Evolutionary conservation across 2,113 vertebrate species (phyloP).

Genomic region (Colinus virginianus): DNA sequence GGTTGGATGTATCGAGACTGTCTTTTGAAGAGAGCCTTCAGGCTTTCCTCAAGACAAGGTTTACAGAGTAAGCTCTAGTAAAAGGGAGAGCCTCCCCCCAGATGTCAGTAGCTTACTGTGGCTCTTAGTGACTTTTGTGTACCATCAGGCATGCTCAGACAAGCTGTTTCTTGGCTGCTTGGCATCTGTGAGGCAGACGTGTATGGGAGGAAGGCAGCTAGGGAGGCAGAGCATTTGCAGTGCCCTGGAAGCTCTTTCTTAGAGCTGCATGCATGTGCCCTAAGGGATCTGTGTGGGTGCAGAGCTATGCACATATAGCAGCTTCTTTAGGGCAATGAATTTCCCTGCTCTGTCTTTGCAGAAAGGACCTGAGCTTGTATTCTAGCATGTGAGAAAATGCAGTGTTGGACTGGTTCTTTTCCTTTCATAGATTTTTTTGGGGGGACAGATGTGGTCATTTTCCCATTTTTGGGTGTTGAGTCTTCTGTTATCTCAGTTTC

Average conservation of each 20-base stretch:
- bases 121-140: slow-evolving; percentile 16
- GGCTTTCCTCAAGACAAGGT: slow-evolving; percentile 4
- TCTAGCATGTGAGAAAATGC: not conserved
- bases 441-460: not conserved
- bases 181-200: not conserved
- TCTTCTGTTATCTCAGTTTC: not conserved
- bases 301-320: not conserved
- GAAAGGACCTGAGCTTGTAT: not conserved
- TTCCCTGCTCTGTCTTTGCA: not conserved
- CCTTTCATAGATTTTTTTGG: not conserved
- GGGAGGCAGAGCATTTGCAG: accelerated
- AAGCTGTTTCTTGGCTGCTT: slow-evolving; percentile 43
- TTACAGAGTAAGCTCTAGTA: slow-evolving; percentile 16
- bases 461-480: not conserved
- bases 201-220: not conserved
- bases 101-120: not conserved
- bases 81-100: slow-evolving; percentile 4
- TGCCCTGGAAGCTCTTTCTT: not conserved
- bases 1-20: not conserved
- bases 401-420: not conserved
- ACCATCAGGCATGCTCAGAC: not conserved
- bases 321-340: not conserved
- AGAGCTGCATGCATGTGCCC: accelerated
- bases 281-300: not conserved
- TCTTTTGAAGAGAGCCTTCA: slow-evolving; percentile 26